These are phyloP conservation scores for Busseola fusca DNA, from an alignment of 2,888 invertebrate genomes.

Conservation along the genomic window DNA sequence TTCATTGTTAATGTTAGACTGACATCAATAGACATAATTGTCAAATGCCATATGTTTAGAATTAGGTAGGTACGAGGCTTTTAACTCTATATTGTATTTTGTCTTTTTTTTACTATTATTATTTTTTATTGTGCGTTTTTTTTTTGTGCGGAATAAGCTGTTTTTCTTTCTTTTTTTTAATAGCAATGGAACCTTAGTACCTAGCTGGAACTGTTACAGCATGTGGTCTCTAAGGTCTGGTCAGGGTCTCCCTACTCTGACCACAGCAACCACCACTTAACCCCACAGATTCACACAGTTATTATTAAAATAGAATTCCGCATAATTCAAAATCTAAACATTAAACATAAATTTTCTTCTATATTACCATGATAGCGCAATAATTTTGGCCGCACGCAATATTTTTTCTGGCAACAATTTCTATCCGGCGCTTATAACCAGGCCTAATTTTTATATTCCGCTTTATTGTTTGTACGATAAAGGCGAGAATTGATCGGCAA, in stretches of 20 bases:
- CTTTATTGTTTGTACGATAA: conserved; percentile 55
- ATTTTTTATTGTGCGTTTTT: too few species aligned
- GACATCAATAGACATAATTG: too few species aligned
- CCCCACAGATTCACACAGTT: background rate
- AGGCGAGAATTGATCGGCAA: conserved; percentile 55
- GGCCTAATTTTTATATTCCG: conserved; percentile 34
- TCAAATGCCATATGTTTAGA: too few species aligned
- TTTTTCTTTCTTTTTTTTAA: too few species aligned
- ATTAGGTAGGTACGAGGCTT: too few species aligned
- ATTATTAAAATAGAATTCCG: background rate
- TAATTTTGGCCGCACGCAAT: conserved; percentile 71
- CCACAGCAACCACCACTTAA: background rate
- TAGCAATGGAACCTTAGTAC: background rate
- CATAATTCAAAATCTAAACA: conserved; percentile 56
- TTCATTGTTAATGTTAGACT: too few species aligned
- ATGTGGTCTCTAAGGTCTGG: background rate
- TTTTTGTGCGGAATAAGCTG: too few species aligned
- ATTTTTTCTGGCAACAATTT: conserved; percentile 72
- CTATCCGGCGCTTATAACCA: conserved; percentile 63
- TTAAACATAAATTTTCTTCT: conserved; percentile 54
- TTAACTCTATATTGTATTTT: too few species aligned
- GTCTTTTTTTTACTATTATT: too few species aligned
- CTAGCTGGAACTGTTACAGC: background rate
- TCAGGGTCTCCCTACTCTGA: background rate
- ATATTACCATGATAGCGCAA: conserved; percentile 67